Percentiles rank a stretch among this genome's conserved stretches.
These are phyloP conservation scores for Dendrolimus punctatus DNA, from an alignment of 1,140 invertebrate species.

Conservation along the genomic window DNA sequence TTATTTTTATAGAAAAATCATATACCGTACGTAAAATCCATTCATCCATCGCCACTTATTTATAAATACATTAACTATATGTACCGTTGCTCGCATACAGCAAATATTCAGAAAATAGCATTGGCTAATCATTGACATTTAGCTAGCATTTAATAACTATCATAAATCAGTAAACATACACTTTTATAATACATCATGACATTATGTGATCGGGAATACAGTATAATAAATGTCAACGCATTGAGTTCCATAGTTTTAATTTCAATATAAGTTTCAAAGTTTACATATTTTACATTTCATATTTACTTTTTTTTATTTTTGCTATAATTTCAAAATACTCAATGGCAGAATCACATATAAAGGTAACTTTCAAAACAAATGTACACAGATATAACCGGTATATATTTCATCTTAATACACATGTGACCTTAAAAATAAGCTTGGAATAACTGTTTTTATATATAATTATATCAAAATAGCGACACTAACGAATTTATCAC, in stretches of 20 bases:
- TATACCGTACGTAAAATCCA: conserved; percentile 27
- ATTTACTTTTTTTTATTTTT: conserved; percentile 54
- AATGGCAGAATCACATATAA: conserved; percentile 22
- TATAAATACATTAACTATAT: conserved; percentile 62
- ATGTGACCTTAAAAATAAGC: too few relatives aligned
- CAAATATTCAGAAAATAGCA: conserved; percentile 68
- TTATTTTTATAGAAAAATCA: conserved; percentile 69
- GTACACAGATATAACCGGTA: too few relatives aligned
- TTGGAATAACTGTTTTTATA: too few relatives aligned
- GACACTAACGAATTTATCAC: too few relatives aligned
- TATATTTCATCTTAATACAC: too few relatives aligned
- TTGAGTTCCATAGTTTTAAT: conserved; percentile 4
- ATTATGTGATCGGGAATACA: conserved; percentile 37
- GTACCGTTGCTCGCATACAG: conserved; percentile 41
- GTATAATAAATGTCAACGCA: neutral
- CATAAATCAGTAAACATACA: conserved; percentile 53
- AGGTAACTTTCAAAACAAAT: too few relatives aligned
- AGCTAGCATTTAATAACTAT: conserved; percentile 59
- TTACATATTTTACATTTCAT: conserved; percentile 62
- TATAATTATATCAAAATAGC: too few relatives aligned
- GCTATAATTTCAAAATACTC: conserved; percentile 63
- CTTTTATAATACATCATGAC: conserved; percentile 50
- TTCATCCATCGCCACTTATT: conserved; percentile 58
- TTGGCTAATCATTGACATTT: conserved; percentile 63
- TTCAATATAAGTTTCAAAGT: conserved; percentile 36